Evolutionary conservation across 2,113 vertebrate species (phyloP).

Genomic region (Malurus alboscapulatus): DNA sequence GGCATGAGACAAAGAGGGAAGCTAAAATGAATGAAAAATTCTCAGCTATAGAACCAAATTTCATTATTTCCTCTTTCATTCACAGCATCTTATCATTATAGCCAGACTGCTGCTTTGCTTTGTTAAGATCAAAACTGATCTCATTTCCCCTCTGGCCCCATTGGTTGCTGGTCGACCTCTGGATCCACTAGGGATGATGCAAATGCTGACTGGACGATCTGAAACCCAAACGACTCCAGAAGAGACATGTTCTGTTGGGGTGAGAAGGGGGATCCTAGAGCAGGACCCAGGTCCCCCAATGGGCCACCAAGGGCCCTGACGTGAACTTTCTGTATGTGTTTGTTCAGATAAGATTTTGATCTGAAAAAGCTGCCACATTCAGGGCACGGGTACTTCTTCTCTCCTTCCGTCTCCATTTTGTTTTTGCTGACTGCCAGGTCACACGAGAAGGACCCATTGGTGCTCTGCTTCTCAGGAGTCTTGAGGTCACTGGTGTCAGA

Average conservation of each 20-base stretch:
- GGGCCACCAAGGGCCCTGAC: slow-evolving; percentile 82
- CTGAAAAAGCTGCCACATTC: slow-evolving; percentile 97
- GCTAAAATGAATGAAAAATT: slow-evolving; percentile 71
- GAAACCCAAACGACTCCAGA: slow-evolving; percentile 97
- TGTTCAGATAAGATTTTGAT: slow-evolving; percentile 99
- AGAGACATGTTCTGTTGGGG: slow-evolving; percentile 99
- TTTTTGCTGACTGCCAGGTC: slow-evolving; percentile 88
- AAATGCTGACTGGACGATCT: slow-evolving; percentile 98
- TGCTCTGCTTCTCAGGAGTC: slow-evolving; percentile 87
- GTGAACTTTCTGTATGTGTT: slow-evolving; percentile 97
- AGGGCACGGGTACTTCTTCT: slow-evolving; percentile 93
- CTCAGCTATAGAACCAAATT: slow-evolving; percentile 75
- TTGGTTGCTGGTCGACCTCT: slow-evolving; percentile 88
- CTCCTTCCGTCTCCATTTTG: slow-evolving; percentile 83
- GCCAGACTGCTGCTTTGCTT: slow-evolving; percentile 41
- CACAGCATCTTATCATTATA: slow-evolving; percentile 70
- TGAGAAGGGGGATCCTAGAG: slow-evolving; percentile 91
- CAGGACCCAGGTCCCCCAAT: slow-evolving; percentile 84
- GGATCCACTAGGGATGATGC: slow-evolving; percentile 94
- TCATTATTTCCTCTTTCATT: slow-evolving; percentile 70
- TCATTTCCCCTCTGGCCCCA: slow-evolving; percentile 93
- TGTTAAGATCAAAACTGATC: slow-evolving; percentile 39
- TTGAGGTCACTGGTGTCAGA: slow-evolving; percentile 92
- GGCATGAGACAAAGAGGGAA: slow-evolving; percentile 17
- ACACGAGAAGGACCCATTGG: slow-evolving; percentile 86